Evolutionary conservation across 2,797 vertebrate genomes (phyloP).

Genomic region (Glyptemys insculpta): DNA sequence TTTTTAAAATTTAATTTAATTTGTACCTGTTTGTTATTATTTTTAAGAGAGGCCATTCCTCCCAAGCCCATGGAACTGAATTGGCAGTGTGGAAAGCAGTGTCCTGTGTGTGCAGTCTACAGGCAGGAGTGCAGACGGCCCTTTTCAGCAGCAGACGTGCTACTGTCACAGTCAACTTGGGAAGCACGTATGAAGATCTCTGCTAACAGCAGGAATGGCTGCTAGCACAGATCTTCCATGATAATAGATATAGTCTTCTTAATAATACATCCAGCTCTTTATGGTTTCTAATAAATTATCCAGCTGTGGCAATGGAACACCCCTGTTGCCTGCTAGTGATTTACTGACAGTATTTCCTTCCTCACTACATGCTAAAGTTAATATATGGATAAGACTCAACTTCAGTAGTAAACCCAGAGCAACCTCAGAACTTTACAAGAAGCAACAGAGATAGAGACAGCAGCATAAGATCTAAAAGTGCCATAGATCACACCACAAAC

Average conservation of each 20-base stretch:
- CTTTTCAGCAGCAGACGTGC: background rate
- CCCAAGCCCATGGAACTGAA: conserved; percentile 1
- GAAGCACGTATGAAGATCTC: background rate
- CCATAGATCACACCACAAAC: background rate
- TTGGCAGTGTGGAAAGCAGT: background rate
- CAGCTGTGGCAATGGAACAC: background rate
- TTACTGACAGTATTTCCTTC: background rate
- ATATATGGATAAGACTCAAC: background rate
- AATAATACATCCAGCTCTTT: background rate
- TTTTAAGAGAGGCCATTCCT: background rate
- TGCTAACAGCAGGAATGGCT: background rate
- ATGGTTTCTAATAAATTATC: background rate
- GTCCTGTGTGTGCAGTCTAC: background rate
- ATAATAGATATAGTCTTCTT: background rate
- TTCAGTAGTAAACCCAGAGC: background rate
- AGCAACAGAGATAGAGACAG: background rate
- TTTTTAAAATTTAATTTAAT: background rate
- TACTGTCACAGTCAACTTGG: background rate
- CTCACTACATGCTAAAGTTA: background rate
- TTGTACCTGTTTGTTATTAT: background rate
- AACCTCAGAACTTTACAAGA: background rate
- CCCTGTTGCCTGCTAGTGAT: background rate
- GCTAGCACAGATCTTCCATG: background rate
- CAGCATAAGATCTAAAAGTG: background rate
- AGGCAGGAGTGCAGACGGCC: conserved; percentile 15